Percentiles rank a stretch among this genome's conserved stretches.
Conservation (phyloP, 2,797 vertebrate genomes). For the Tapera naevia region DNA sequence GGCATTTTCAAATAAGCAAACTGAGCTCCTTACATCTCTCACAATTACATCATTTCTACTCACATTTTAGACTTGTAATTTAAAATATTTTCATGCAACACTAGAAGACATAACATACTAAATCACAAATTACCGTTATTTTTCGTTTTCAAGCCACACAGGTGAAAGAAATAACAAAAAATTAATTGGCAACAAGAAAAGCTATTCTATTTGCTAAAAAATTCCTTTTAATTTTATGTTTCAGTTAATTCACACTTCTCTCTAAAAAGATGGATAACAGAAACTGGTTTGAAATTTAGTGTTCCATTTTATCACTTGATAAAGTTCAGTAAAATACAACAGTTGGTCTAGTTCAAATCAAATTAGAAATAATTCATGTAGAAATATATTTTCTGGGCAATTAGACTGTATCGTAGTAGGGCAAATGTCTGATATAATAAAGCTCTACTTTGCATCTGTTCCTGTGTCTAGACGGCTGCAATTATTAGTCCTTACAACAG, state of each 20-base stretch:
- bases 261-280: constrained; percentile 4
- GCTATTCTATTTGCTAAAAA: constrained; percentile 22
- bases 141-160: constrained; percentile 17
- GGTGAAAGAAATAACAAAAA: background rate
- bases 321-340: constrained; percentile 88
- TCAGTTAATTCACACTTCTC: constrained; percentile 25
- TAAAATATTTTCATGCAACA: constrained; percentile 22
- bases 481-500: constrained; percentile 74
- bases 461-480: constrained; percentile 77
- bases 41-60: background rate
- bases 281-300: constrained; percentile 46
- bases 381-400: constrained; percentile 98
- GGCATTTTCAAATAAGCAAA: background rate
- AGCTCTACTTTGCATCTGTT: constrained; percentile 81
- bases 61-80: background rate
- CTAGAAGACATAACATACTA: background rate
- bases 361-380: constrained; percentile 92
- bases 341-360: constrained; percentile 97
- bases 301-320: constrained; percentile 53
- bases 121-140: background rate
- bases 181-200: constrained; percentile 2
- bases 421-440: constrained; percentile 88
- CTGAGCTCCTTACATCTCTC: background rate
- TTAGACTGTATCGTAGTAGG: constrained; percentile 89
- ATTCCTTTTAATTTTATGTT: background rate